Evolutionary conservation across 2,888 invertebrate genomes (phyloP).

Genomic region (Drosophila demipolita): DNA sequence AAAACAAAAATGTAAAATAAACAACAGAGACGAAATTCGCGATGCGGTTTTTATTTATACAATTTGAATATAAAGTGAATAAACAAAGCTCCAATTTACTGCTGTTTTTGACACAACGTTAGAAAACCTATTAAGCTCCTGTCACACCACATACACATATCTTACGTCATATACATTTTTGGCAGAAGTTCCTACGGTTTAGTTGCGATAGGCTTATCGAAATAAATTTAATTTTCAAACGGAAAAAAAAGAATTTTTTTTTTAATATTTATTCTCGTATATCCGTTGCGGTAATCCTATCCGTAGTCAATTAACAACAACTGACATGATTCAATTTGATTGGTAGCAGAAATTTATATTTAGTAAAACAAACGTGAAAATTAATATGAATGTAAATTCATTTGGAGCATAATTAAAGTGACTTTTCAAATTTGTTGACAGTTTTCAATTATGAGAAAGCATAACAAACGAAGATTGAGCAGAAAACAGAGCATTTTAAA

Average conservation of each 20-base stretch:
- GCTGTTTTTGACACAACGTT: slow-evolving; percentile 1
- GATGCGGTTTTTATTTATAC: not conserved
- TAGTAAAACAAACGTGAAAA: not conserved
- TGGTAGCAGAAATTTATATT: not conserved
- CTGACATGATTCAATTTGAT: not conserved
- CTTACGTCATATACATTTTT: not conserved
- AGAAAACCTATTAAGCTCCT: not conserved
- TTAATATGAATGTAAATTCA: not conserved
- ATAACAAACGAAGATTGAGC: not conserved
- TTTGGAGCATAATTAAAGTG: not conserved
- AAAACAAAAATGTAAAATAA: not conserved
- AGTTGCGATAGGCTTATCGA: not conserved
- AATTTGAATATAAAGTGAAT: slow-evolving; percentile 8
- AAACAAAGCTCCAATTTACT: no score
- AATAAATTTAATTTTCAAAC: not conserved
- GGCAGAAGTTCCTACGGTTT: not conserved
- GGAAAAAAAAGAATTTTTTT: not conserved
- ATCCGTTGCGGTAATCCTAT: not conserved
- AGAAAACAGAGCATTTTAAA: not conserved
- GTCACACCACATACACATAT: not conserved
- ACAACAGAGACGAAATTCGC: not conserved
- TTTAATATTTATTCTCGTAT: not conserved
- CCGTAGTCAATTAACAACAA: not conserved
- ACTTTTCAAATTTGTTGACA: not conserved
- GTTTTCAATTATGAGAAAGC: not conserved